phyloP scores from a whole-genome alignment of 2,113 vertebrate species.

The Zosterops borbonicus region DNA sequence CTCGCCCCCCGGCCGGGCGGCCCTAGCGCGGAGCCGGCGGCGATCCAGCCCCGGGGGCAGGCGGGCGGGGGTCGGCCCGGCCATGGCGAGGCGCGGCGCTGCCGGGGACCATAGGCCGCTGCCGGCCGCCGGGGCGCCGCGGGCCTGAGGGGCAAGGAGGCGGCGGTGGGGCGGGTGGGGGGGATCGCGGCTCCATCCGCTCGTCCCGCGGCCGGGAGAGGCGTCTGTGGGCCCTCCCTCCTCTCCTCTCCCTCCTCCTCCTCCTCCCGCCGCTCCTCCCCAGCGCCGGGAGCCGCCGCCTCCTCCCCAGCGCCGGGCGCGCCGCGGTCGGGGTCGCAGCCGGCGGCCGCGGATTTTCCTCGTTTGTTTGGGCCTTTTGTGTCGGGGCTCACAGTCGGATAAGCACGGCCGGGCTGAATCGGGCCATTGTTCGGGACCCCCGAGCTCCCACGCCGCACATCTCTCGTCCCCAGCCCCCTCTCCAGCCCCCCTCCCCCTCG shows the following conservation, averaged over 20 bases:
- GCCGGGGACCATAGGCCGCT: too few relatives aligned
- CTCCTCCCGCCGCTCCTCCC: constrained; percentile 68
- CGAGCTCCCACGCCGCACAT: constrained; percentile 80
- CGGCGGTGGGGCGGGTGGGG: background rate
- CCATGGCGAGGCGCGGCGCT: too few relatives aligned
- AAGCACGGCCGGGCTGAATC: constrained; percentile 83
- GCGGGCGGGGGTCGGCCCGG: too few relatives aligned
- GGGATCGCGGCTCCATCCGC: background rate
- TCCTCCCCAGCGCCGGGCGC: constrained; percentile 51
- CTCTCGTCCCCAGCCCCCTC: constrained; percentile 69
- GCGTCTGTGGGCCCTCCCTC: background rate
- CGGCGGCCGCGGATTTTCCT: constrained; percentile 51
- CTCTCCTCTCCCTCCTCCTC: constrained; percentile 40
- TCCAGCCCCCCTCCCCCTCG: constrained; percentile 28
- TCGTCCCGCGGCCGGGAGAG: background rate
- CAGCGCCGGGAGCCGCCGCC: constrained; percentile 66
- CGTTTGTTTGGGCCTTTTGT: constrained; percentile 82
- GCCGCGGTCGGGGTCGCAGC: constrained; percentile 44
- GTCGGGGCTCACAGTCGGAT: constrained; percentile 73
- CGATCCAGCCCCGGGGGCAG: too few relatives aligned
- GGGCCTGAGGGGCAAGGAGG: too few relatives aligned
- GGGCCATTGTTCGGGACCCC: constrained; percentile 86
- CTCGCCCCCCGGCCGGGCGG: too few relatives aligned
- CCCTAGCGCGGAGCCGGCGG: too few relatives aligned
- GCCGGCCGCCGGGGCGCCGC: too few relatives aligned